Percentiles rank a stretch among this genome's conserved stretches.
phyloP scores from a whole-genome alignment of 2,113 vertebrate species.

The Megatriorchis doriae region DNA sequence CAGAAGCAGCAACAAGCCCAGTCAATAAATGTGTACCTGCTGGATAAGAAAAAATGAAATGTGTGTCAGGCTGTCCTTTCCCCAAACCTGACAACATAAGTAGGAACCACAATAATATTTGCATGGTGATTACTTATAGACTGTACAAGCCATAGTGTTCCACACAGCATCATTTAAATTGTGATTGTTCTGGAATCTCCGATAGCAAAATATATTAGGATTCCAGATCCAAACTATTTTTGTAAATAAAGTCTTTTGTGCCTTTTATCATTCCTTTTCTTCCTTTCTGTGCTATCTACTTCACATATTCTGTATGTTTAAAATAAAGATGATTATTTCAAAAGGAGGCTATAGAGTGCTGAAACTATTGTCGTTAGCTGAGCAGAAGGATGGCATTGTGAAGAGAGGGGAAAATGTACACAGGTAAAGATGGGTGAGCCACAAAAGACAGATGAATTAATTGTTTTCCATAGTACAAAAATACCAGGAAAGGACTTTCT shows the following conservation, averaged over 20 bases:
- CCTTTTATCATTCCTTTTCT: not conserved
- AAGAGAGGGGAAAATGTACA: not conserved
- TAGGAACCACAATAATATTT: not conserved
- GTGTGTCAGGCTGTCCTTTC: not conserved
- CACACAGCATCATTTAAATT: not conserved
- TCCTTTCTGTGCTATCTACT: not conserved
- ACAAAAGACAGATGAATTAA: not conserved
- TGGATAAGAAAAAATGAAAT: conserved; percentile 28
- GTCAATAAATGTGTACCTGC: not conserved
- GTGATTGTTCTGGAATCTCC: not conserved
- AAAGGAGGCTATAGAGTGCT: not conserved
- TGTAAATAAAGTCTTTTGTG: not conserved
- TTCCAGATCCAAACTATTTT: not conserved
- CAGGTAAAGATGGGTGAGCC: not conserved
- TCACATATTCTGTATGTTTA: not conserved
- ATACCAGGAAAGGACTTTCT: not conserved
- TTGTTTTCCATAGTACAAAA: not conserved
- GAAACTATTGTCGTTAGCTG: not conserved
- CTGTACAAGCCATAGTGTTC: not conserved
- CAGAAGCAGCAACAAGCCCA: conserved; percentile 14
- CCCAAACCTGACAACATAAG: not conserved
- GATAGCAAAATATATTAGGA: not conserved
- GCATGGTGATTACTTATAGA: not conserved
- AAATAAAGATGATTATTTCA: not conserved
- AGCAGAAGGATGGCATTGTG: not conserved